These are phyloP conservation scores for Zaprionus bogoriensis DNA, from an alignment of 2,888 invertebrate species.

Conservation along the genomic window DNA sequence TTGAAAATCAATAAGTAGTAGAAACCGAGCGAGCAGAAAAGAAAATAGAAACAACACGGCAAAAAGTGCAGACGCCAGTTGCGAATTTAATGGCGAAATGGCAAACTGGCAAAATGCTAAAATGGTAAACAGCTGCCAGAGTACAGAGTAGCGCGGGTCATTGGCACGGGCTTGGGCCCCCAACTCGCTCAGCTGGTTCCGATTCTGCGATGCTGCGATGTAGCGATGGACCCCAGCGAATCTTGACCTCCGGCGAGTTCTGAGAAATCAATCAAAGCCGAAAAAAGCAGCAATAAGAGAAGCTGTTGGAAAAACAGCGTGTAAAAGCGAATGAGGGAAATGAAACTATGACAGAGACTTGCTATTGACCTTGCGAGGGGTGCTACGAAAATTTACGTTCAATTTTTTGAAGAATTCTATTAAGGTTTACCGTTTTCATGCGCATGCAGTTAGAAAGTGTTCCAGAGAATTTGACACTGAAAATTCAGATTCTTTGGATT, in stretches of 20 bases:
- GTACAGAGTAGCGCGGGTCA: constrained; percentile 30
- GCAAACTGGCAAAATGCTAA: constrained; percentile 18
- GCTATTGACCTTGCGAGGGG: background rate
- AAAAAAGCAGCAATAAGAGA: background rate
- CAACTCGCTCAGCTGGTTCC: background rate
- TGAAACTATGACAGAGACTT: background rate
- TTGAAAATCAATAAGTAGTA: constrained; percentile 72
- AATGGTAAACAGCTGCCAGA: background rate
- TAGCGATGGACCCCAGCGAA: background rate
- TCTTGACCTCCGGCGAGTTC: constrained; percentile 13
- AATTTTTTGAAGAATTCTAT: background rate
- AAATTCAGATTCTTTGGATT: too few relatives aligned
- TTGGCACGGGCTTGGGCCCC: constrained; percentile 23
- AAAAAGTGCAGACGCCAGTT: constrained; percentile 21
- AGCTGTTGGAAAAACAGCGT: background rate
- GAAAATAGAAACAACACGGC: constrained; percentile 5
- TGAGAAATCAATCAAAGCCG: constrained; percentile 1
- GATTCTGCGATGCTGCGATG: too few relatives aligned
- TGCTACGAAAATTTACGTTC: background rate
- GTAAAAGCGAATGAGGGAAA: background rate
- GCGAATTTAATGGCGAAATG: constrained; percentile 54
- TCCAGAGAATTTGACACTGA: too few relatives aligned
- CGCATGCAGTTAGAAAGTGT: too few relatives aligned
- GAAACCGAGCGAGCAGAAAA: constrained; percentile 21
- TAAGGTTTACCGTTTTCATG: background rate